These are phyloP conservation scores for Platyrinchus mystaceus DNA, from an alignment of 2,797 vertebrate species.

Conservation along the genomic window DNA sequence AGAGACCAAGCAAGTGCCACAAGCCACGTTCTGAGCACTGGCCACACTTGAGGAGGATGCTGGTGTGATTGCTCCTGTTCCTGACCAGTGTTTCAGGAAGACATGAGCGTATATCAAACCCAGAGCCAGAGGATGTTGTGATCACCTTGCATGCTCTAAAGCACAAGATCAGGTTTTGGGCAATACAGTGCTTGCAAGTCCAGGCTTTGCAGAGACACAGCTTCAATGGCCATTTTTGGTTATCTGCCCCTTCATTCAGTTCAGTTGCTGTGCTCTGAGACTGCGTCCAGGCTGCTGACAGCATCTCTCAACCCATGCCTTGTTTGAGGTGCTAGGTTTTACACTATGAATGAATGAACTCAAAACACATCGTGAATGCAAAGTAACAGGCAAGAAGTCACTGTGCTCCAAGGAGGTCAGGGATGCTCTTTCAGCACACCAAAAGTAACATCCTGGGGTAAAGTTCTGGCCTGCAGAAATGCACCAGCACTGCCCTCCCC, in stretches of 20 bases:
- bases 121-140: not conserved
- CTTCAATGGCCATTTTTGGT: not conserved
- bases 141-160: not conserved
- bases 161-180: not conserved
- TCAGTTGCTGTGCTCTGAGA: fast-evolving
- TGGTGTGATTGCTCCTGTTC: not conserved
- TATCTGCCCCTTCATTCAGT: not conserved
- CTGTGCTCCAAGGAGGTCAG: not conserved
- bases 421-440: not conserved
- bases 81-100: not conserved
- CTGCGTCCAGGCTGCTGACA: not conserved
- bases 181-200: not conserved
- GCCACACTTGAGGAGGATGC: not conserved
- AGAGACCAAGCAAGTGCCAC: not conserved
- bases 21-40: fast-evolving
- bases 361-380: not conserved
- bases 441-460: not conserved
- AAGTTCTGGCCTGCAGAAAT: not conserved
- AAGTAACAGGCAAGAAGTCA: not conserved
- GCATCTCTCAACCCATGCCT: not conserved
- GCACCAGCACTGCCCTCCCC: not conserved
- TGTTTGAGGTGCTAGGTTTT: not conserved
- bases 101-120: not conserved
- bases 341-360: fast-evolving
- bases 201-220: not conserved